These are phyloP conservation scores for Contarinia nasturtii DNA, from an alignment of 1,140 invertebrate species.

Conservation along the genomic window DNA sequence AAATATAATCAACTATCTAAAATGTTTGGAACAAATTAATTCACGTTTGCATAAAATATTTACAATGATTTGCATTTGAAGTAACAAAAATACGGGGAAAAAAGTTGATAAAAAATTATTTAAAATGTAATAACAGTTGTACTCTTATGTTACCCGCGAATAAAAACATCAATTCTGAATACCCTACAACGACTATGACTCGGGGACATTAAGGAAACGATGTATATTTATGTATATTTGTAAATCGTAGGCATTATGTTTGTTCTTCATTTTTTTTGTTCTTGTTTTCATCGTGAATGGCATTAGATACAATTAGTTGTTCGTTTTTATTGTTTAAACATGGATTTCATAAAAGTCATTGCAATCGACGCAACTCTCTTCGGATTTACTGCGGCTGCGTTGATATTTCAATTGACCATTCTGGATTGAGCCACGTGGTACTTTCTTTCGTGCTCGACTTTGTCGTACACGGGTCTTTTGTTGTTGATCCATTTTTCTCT, in stretches of 20 bases:
- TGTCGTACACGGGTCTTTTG: conserved; percentile 31
- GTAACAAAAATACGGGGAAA: no score
- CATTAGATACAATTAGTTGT: not conserved
- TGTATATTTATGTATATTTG: not conserved
- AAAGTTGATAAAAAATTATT: no score
- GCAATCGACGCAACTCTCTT: conserved; percentile 20
- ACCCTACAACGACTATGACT: not conserved
- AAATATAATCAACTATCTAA: conserved; percentile 1
- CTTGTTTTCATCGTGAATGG: not conserved
- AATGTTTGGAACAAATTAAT: not conserved
- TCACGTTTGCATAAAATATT: not conserved
- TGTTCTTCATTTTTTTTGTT: no score
- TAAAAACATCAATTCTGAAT: not conserved
- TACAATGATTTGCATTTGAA: no score
- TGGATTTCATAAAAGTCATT: conserved; percentile 24
- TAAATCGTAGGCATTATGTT: no score
- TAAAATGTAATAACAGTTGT: no score
- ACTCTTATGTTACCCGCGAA: no score
- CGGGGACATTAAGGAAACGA: not conserved
- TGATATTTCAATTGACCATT: no score
- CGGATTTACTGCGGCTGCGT: conserved; percentile 8
- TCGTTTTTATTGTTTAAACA: conserved; percentile 11
- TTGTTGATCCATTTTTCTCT: conserved; percentile 29
- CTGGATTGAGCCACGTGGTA: conserved; percentile 10
- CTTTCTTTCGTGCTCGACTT: conserved; percentile 24